Evolutionary conservation across 2,797 vertebrate genomes (phyloP).

Genomic region (Serranus cabrilla): DNA sequence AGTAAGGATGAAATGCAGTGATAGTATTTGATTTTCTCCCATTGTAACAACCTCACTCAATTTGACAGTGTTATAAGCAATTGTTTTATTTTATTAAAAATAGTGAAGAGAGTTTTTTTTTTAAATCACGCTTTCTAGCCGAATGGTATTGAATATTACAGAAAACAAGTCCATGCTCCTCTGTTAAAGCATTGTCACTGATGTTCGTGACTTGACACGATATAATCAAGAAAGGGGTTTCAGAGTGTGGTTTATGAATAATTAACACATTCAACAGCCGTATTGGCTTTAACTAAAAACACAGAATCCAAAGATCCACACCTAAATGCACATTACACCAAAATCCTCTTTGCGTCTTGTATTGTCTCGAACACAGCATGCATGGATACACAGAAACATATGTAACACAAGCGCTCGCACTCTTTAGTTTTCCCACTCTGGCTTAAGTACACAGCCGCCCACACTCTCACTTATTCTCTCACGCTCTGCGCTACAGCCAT

Average conservation of each 20-base stretch:
- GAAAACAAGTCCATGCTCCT: not conserved
- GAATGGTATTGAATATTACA: not conserved
- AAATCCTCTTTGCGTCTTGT: slow-evolving; percentile 67
- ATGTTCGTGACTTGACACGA: slow-evolving; percentile 31
- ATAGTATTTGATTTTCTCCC: not conserved
- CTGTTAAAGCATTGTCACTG: not conserved
- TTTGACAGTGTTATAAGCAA: not conserved
- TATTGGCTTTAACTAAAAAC: slow-evolving; percentile 42
- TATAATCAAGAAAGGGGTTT: slow-evolving; percentile 49
- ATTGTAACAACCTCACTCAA: not conserved
- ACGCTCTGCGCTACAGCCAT: not conserved
- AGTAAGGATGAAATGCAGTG: not conserved
- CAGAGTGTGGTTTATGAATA: slow-evolving; percentile 60
- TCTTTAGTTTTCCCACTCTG: slow-evolving; percentile 22
- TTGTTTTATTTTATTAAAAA: not conserved
- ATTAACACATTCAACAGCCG: slow-evolving; percentile 50
- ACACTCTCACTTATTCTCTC: slow-evolving; percentile 30
- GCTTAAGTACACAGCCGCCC: slow-evolving; percentile 22
- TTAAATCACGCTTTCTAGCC: not conserved
- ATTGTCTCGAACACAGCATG: slow-evolving; percentile 34
- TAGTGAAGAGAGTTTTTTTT: too few species aligned
- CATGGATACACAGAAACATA: slow-evolving; percentile 66
- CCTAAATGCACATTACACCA: slow-evolving; percentile 67
- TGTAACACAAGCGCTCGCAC: slow-evolving; percentile 45
- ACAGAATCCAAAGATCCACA: slow-evolving; percentile 27